phyloP scores from a whole-genome alignment of 2,888 invertebrate species.

The Thysanoteuthis rhombus region DNA sequence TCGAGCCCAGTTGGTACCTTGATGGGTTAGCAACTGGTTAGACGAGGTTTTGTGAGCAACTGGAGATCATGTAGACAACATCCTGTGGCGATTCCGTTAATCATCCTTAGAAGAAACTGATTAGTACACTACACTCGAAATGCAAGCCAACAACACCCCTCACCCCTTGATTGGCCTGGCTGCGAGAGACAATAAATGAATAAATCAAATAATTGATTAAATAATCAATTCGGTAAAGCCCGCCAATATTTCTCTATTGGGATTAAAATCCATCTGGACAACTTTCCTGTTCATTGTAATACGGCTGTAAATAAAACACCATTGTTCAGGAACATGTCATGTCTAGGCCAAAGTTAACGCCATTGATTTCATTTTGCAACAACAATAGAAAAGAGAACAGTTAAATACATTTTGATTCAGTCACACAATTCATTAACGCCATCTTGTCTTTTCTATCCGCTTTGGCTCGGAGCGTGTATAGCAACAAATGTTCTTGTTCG shows the following conservation, averaged over 20 bases:
- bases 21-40: no score
- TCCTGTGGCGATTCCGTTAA: no score
- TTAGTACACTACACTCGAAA: no score
- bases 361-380: neutral
- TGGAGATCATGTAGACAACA: no score
- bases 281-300: neutral
- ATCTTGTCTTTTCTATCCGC: neutral
- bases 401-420: neutral
- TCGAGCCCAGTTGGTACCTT: no score
- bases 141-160: no score
- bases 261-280: neutral
- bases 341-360: neutral
- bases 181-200: no score
- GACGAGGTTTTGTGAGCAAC: no score
- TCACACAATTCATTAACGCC: neutral
- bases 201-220: no score
- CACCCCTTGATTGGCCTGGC: no score
- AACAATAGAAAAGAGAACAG: neutral
- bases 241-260: neutral
- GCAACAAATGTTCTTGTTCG: neutral
- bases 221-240: no score
- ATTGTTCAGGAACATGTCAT: neutral
- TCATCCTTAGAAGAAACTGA: no score
- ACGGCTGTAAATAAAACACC: neutral
- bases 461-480: neutral